phyloP scores from a whole-genome alignment of 1,140 invertebrate genomes.

The Neodiprion fabricii region DNA sequence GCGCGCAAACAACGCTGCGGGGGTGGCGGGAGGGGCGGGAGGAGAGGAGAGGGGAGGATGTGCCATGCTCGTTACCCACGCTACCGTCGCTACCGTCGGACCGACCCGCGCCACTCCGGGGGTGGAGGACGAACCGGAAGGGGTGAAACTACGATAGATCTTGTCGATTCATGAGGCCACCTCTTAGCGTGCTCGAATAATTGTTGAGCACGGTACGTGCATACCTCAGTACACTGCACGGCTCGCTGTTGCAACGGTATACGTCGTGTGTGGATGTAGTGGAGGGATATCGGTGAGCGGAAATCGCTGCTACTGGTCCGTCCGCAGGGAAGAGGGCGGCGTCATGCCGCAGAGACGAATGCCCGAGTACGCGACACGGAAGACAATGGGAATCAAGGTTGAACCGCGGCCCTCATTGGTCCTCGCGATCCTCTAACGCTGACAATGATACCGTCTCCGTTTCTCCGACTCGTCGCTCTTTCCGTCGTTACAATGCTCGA shows the following conservation, averaged over 20 bases:
- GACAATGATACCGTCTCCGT: neutral
- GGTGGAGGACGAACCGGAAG: constrained; percentile 7
- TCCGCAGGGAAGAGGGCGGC: neutral
- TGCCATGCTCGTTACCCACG: constrained; percentile 26
- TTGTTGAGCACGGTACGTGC: constrained; percentile 36
- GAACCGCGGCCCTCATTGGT: neutral
- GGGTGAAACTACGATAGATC: constrained; percentile 44
- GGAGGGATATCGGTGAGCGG: neutral
- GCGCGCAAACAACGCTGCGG: constrained; percentile 49
- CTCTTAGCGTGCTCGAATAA: constrained; percentile 50
- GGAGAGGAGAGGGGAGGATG: constrained; percentile 40
- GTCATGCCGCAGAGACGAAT: neutral
- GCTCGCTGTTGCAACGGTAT: neutral
- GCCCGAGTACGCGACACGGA: neutral
- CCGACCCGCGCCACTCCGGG: neutral
- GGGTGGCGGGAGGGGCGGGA: constrained; percentile 36
- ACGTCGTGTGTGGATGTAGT: too few species aligned
- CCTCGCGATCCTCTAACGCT: neutral
- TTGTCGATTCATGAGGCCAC: constrained; percentile 50
- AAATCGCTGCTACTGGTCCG: neutral
- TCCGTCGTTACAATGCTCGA: neutral
- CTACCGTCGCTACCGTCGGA: constrained; percentile 23
- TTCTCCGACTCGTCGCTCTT: neutral
- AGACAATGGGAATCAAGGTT: constrained; percentile 4
- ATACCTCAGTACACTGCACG: neutral